Base-by-base conservation (phyloP, 2,113 vertebrate genomes). In the Etia nguti region DNA sequence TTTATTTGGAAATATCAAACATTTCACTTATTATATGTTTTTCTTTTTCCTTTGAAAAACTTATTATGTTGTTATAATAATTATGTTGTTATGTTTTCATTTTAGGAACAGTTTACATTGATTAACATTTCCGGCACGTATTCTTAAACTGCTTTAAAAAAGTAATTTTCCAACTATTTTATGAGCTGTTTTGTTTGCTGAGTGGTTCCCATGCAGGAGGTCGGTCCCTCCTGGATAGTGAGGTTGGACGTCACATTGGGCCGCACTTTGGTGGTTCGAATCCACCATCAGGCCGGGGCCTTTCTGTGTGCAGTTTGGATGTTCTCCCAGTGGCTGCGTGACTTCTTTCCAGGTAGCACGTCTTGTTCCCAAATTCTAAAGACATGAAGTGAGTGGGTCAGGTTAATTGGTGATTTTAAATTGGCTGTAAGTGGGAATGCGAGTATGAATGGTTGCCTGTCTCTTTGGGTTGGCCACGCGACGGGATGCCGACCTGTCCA, bases 1-100 rank as follows among this genome's bases (percentile, higher is more conserved):
- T 70, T 77, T 20, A 20, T 0, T 77, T 0, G 43, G 24, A 31
- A 77, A 50, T 50, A 20, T 50, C 16, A 50, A 29, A 31, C 16
- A 50, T 50, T 50, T 50, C 16, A 31, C 24, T 8, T 77, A 31
- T 18, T 12, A 29, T 0, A 15, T 10, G 3, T 10, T 38, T 38
- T 8, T 31, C 6, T 20, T 29, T 75, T 77, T 48, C 20, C 75
- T 22, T 15, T 34, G 18, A 79, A 34, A 75, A 26, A 20, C 9
- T 75, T 79, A 22, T 79, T 79, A 4, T 43, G 68, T 7, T 48
- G n/a, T n/a, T n/a, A n/a, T n/a, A n/a, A n/a, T n/a, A n/a, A n/a
- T n/a, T n/a, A n/a, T n/a, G n/a, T n/a, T 79, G 36, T 79, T 79
- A 4, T 43, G 68, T 7, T 48, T 29, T 48, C 41, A 73, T 26